A percentile compares a stretch with the other conserved stretches of the same genome.
Conservation (phyloP, 1,140 invertebrate genomes). For the Cydia pomonella region DNA sequence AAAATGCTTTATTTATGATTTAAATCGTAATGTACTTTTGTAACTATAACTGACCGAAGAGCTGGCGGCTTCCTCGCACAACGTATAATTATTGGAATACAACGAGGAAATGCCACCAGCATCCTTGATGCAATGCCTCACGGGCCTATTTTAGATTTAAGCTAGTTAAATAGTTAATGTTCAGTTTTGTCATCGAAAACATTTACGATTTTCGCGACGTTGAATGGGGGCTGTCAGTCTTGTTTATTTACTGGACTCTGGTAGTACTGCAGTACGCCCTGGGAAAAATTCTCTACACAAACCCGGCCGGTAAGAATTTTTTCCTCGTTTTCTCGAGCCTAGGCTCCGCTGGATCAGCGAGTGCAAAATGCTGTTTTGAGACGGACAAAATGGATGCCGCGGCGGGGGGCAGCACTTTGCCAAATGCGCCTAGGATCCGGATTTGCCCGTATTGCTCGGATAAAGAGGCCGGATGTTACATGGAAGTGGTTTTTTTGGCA, state of each 20-base stretch:
- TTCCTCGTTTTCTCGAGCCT: conserved; percentile 31
- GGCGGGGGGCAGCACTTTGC: conserved; percentile 61
- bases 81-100: too few relatives aligned
- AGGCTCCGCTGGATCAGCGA: conserved; percentile 54
- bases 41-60: too few relatives aligned
- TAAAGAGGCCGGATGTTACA: conserved; percentile 47
- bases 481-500: conserved; percentile 25
- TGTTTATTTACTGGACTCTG: too few relatives aligned
- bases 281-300: not conserved
- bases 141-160: too few relatives aligned
- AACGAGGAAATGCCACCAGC: too few relatives aligned
- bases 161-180: too few relatives aligned
- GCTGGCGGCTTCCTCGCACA: too few relatives aligned
- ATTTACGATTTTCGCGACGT: too few relatives aligned
- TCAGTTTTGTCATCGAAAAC: too few relatives aligned
- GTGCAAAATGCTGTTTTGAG: conserved; percentile 72
- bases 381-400: conserved; percentile 57
- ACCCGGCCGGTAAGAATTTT: conserved; percentile 44
- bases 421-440: conserved; percentile 70
- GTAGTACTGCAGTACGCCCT: not conserved
- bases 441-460: conserved; percentile 63
- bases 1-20: too few relatives aligned
- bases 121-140: too few relatives aligned
- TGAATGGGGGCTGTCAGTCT: conserved; percentile 39
- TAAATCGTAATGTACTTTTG: too few relatives aligned